Conservation (phyloP, 1,140 invertebrate species). For the Calycopis cecrops region DNA sequence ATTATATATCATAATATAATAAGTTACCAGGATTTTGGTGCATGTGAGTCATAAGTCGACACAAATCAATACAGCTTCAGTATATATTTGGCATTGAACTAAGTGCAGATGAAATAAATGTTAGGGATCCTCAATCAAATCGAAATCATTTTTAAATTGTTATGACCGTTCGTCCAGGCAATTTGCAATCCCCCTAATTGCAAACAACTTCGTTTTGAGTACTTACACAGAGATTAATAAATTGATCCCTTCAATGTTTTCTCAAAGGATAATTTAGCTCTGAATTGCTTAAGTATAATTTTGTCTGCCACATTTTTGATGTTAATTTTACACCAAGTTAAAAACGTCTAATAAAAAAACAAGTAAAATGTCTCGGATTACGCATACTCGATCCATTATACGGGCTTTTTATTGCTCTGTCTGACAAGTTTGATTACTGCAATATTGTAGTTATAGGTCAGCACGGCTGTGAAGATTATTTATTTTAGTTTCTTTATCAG, state of each 20-base stretch:
- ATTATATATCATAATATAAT: not conserved
- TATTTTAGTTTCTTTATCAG: no score
- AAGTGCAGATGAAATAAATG: constrained; percentile 6
- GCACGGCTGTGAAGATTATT: not conserved
- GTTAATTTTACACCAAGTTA: no score
- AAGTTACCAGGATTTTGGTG: constrained; percentile 2
- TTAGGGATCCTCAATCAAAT: constrained; percentile 9
- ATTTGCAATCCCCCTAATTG: constrained; percentile 7
- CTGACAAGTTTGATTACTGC: constrained; percentile 3
- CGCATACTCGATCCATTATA: not conserved
- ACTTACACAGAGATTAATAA: no score
- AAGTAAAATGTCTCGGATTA: not conserved
- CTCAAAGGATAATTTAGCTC: no score
- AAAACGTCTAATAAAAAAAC: not conserved
- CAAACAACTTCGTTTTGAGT: no score
- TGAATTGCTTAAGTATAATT: no score
- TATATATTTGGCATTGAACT: constrained; percentile 8
- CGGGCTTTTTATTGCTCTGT: not conserved
- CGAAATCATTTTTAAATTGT: not conserved
- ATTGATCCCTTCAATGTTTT: no score
- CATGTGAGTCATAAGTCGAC: not conserved
- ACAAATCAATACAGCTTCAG: constrained; percentile 2
- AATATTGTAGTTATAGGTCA: not conserved
- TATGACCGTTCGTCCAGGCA: not conserved
- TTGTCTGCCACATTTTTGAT: no score